Base-by-base conservation (phyloP, 2,113 vertebrate genomes). In the Lophura nycthemera region DNA sequence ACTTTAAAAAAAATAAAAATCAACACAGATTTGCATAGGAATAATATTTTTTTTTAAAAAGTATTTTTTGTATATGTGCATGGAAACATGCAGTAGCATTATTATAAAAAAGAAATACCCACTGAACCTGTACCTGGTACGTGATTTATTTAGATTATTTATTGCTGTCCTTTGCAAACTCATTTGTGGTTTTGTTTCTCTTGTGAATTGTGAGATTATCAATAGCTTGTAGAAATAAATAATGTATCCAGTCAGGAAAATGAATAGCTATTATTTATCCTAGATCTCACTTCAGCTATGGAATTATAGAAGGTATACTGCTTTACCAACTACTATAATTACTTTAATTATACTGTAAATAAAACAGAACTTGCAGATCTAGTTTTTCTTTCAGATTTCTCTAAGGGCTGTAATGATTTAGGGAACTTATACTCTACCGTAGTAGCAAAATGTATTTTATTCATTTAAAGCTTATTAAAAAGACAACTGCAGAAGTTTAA, bases 301-400 rank as follows among this genome's bases (percentile, higher is more conserved):
- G 72, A 83, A 69, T 81, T 92, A 78, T 34, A 86, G 88, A 87
- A 91, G 48, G 20, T 94, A 15, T 73, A 48, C 65, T 93, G 48
- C 19, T 79, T 45, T 50, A 92, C 54, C 32, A 79, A 69, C 30
- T 81, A 43, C 36, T 88, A 59, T 64, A 87, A 87, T 89, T 94
- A 84, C 72, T 93, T 82, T 94, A 94, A 95, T 95, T 93, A 86
- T 87, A 71, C 38, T 81, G 54, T 92, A 92, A 96, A 77, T 90
- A 94, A 91, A 96, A 81, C 36, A 81, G 74, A 85, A 72, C n/a
- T 48, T 66, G 8, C 29, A 59, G 81, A 86, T 67, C 73, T 52
- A 86, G 34, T 56, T 92, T 92, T 94, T 82, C 43, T 93, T 64
- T 93, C 75, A 57, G 61, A 76, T 86, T 92, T 95, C 42, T 92